Evolutionary conservation across 2,888 invertebrate species (phyloP).

Genomic region (Plagodis pulveraria): DNA sequence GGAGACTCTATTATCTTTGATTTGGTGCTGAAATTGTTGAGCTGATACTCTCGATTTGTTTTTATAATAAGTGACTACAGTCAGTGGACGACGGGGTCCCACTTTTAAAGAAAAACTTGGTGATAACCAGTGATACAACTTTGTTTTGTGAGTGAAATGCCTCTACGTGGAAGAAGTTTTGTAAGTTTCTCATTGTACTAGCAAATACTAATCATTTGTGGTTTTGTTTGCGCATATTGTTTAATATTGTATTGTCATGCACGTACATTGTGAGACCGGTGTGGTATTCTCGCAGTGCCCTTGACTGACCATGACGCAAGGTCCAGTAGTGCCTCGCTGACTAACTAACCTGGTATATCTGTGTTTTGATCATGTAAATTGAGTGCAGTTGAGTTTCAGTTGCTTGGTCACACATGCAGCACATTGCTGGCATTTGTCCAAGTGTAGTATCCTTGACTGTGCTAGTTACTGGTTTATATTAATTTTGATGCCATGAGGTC

Average conservation of each 20-base stretch:
- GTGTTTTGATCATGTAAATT: slow-evolving; percentile 40
- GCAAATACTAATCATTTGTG: slow-evolving; percentile 35
- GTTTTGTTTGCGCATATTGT: slow-evolving; percentile 35
- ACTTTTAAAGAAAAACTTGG: too few species aligned
- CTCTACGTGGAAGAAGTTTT: slow-evolving; percentile 74
- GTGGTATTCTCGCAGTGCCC: slow-evolving; percentile 41
- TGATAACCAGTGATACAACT: background rate
- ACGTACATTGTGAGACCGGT: slow-evolving; percentile 43
- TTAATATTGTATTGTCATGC: slow-evolving; percentile 44
- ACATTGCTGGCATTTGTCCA: slow-evolving; percentile 75
- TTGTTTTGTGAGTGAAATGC: slow-evolving; percentile 67
- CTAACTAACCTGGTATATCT: slow-evolving; percentile 57
- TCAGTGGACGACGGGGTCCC: too few species aligned
- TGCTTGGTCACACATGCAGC: slow-evolving; percentile 67
- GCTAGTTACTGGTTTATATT: slow-evolving; percentile 57
- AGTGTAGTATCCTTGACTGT: slow-evolving; percentile 78
- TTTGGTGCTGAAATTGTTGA: too few species aligned
- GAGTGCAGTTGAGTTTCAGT: slow-evolving; percentile 70
- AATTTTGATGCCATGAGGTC: slow-evolving; percentile 54
- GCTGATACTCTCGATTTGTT: too few species aligned
- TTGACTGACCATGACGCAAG: slow-evolving; percentile 37
- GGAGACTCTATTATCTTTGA: too few species aligned
- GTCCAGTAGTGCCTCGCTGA: slow-evolving; percentile 41
- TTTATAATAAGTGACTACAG: too few species aligned
- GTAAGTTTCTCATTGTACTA: slow-evolving; percentile 61